phyloP scores from a whole-genome alignment of 2,113 vertebrate species.

The Okapia johnstoni region DNA sequence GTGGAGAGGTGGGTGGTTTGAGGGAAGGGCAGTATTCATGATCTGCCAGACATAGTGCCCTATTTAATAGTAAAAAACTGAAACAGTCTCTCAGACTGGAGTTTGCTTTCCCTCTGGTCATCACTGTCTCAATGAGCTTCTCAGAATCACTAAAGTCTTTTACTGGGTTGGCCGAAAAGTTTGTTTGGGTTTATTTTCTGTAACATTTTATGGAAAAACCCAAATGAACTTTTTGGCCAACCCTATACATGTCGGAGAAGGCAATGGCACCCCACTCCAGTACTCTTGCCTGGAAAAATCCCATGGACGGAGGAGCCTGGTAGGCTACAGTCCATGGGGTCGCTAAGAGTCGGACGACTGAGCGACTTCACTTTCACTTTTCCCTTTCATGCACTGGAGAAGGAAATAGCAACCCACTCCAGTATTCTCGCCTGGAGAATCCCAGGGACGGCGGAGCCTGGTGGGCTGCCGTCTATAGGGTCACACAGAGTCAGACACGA shows the following conservation, averaged over 20 bases:
- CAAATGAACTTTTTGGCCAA: not conserved
- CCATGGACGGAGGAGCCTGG: too few relatives aligned
- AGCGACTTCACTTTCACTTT: too few relatives aligned
- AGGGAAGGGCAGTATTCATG: fast-evolving
- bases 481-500: too few relatives aligned
- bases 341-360: too few relatives aligned
- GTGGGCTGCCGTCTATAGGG: too few relatives aligned
- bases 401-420: too few relatives aligned
- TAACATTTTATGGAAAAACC: not conserved
- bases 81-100: not conserved
- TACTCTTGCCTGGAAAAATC: too few relatives aligned
- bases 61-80: not conserved
- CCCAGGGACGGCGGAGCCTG: too few relatives aligned
- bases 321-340: too few relatives aligned
- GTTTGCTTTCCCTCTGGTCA: not conserved
- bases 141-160: not conserved
- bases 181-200: not conserved
- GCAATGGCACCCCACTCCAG: too few relatives aligned
- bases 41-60: not conserved
- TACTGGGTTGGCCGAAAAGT: not conserved
- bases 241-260: not conserved
- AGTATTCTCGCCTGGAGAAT: too few relatives aligned
- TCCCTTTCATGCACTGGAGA: too few relatives aligned
- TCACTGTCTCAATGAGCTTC: fast-evolving
- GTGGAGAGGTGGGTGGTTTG: conserved; percentile 79